phyloP scores from a whole-genome alignment of 2,113 vertebrate genomes.

The Cyanoramphus novaezelandiae region DNA sequence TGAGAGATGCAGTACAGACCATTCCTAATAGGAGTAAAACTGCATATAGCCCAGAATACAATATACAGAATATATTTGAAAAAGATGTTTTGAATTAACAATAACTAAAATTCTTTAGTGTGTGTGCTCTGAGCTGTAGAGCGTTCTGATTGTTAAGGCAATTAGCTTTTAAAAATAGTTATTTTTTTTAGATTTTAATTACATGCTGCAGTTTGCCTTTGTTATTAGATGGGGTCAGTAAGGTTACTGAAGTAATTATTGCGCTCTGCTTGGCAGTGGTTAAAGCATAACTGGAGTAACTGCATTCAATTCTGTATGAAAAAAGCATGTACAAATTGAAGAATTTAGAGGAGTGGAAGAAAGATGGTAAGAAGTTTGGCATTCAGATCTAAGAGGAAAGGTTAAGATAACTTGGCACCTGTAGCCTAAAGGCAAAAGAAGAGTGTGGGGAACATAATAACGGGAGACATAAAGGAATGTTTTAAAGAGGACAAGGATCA shows the following conservation, averaged over 20 bases:
- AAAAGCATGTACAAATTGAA: conserved; percentile 40
- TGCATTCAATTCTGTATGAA: conserved; percentile 29
- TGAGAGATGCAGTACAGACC: conserved; percentile 21
- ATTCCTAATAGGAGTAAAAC: conserved; percentile 43
- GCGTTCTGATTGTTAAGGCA: conserved; percentile 57
- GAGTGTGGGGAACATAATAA: conserved; percentile 16
- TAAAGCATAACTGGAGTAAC: conserved; percentile 67
- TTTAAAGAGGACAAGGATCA: conserved; percentile 68
- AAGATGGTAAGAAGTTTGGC: conserved; percentile 57
- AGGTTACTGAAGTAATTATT: conserved; percentile 74
- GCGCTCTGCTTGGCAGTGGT: conserved; percentile 68
- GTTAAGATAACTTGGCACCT: conserved; percentile 72
- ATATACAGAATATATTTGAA: background rate
- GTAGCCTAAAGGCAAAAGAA: conserved; percentile 55
- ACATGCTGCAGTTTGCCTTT: conserved; percentile 71
- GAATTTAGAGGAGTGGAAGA: conserved; percentile 40
- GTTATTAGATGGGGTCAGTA: conserved; percentile 68
- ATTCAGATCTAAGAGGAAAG: conserved; percentile 66
- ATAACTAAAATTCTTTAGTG: conserved; percentile 41
- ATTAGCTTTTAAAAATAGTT: conserved; percentile 69
- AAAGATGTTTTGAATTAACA: conserved; percentile 41
- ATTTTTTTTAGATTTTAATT: conserved; percentile 69
- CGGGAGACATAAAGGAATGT: conserved; percentile 58
- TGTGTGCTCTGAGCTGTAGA: conserved; percentile 49
- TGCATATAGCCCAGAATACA: conserved; percentile 1